Evolutionary conservation across 2,113 vertebrate genomes (phyloP).

Genomic region (Percina caprodes): DNA sequence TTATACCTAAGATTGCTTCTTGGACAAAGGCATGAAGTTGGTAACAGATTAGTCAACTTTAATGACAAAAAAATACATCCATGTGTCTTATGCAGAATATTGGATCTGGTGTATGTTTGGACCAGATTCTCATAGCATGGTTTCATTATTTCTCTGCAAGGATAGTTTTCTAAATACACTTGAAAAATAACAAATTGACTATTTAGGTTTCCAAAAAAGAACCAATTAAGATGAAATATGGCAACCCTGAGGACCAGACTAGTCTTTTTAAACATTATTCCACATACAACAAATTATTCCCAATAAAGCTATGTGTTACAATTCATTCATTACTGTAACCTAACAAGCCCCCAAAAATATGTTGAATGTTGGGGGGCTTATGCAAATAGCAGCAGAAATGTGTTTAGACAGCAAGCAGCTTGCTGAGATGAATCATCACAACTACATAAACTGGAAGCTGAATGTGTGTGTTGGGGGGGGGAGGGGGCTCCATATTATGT

Average conservation of each 20-base stretch:
- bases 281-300: constrained; percentile 8
- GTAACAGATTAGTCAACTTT: not conserved
- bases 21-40: not conserved
- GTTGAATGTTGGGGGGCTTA: not conserved
- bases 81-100: not conserved
- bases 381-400: constrained; percentile 32
- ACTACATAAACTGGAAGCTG: constrained; percentile 24
- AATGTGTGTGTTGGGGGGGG: not conserved
- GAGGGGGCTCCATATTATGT: constrained; percentile 4
- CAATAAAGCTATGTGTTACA: constrained; percentile 11
- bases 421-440: constrained; percentile 39
- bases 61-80: not conserved
- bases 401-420: constrained; percentile 14
- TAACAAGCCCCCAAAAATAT: constrained; percentile 42
- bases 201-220: constrained; percentile 20
- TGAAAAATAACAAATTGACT: not conserved
- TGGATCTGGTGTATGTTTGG: not conserved
- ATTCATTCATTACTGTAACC: constrained; percentile 34
- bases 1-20: not conserved
- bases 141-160: not conserved
- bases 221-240: constrained; percentile 28
- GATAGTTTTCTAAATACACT: not conserved
- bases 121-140: not conserved
- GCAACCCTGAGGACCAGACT: not conserved
- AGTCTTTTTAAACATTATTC: not conserved